Base-by-base conservation (phyloP, 2,113 vertebrate genomes). In the Zingel zingel region DNA sequence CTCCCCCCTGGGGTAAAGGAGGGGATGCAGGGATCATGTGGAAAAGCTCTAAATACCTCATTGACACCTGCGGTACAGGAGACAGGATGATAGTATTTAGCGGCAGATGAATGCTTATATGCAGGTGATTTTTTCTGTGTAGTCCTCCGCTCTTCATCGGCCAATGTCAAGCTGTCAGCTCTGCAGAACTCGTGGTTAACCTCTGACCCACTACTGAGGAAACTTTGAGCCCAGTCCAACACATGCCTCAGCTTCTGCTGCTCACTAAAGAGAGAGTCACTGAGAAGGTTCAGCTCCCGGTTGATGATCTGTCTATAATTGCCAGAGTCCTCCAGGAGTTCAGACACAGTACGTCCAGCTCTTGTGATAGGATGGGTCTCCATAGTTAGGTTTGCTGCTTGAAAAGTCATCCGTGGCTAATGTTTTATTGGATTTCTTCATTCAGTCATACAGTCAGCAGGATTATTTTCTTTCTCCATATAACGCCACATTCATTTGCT, bases 191-290 rank as follows among this genome's bases (percentile, higher is more conserved):
- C 48, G 9, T 59, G 21, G 45, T 72, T 51, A 59, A 57, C 51
- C 13, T 84, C 82, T 75, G 85, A 83, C 1, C 59, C 57, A 21
- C 25, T 33, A 16, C 23, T 25, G 58, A 85, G 77, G 68, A 94
- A 93, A n/a, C 89, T 86, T 59, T 94, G 85, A 76, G 94, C 91
- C 94, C 93, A 95, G 23, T 85, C 86, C 79, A 94, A 77, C 59
- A 92, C 90, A 70, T 91, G 83, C 18, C 77, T 70, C 16, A 96
- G 88, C 85, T 95, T 96, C 75, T 93, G 86, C 59, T 82, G 88
- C 81, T 95, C 89, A 51, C 91, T 93, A 45, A 93, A 47, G 48
- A 79, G 64, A 8, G 69, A 57, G 82, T 90, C 88, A 23, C 83
- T 74, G 43, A 92, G 62, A 10, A 88, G 81, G 75, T 85, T 72